Evolutionary conservation across 2,113 vertebrate species (phyloP).

Genomic region (Eira barbara): DNA sequence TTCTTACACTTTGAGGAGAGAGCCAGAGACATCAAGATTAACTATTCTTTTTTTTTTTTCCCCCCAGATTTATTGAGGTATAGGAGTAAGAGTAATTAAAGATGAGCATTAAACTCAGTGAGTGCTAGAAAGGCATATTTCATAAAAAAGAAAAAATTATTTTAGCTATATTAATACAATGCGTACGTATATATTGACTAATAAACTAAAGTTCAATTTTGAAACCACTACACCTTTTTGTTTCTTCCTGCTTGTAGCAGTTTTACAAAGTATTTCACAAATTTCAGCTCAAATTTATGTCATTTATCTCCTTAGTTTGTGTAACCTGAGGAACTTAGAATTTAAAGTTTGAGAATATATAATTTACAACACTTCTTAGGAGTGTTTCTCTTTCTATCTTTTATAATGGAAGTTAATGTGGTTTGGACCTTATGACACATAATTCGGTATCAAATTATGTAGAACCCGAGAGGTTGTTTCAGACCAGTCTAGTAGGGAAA

Average conservation of each 20-base stretch:
- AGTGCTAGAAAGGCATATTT: conserved; percentile 53
- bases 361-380: conserved; percentile 36
- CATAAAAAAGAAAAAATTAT: conserved; percentile 57
- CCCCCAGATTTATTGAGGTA: not conserved
- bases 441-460: conserved; percentile 25
- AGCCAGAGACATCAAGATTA: conserved; percentile 73
- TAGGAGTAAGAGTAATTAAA: conserved; percentile 78
- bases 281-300: conserved; percentile 3
- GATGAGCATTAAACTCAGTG: conserved; percentile 65
- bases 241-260: not conserved
- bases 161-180: conserved; percentile 12
- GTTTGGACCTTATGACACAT: conserved; percentile 4
- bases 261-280: conserved; percentile 23
- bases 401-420: not conserved
- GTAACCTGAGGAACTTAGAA: not conserved
- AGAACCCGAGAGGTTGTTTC: conserved; percentile 21
- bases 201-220: conserved; percentile 27
- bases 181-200: not conserved
- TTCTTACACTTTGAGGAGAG: conserved; percentile 79
- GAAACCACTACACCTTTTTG: conserved; percentile 13
- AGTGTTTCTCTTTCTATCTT: conserved; percentile 43
- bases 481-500: not conserved
- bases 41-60: conserved; percentile 59
- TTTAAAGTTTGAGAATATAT: conserved; percentile 44
- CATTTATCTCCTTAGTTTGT: conserved; percentile 32